Base-by-base conservation (phyloP, 2,113 vertebrate genomes). In the Lynx canadensis region DNA sequence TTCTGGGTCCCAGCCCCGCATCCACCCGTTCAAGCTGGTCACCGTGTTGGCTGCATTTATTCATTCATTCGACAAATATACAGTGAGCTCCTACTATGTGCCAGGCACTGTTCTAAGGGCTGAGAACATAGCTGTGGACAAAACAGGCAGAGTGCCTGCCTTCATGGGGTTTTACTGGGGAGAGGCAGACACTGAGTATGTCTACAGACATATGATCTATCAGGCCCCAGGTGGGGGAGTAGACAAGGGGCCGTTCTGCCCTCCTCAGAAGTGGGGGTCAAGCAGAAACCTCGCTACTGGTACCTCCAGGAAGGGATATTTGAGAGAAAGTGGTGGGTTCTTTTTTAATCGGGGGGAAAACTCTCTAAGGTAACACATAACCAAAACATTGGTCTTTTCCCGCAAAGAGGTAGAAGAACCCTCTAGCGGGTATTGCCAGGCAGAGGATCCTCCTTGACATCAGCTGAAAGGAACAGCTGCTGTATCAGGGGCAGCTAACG, bases 401-500 rank as follows among this genome's bases (percentile, higher is more conserved):
- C 27, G 25, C 1, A 25, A 48, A 41, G 36, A 38, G 2, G 23
- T 45, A 63, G 33, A 27, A 84, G 57, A 66, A 36, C 21, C 36
- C 31, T 38, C 18, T 18, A n/a, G 9, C 29, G n/a, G 16, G n/a
- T 0, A 0, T 27, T 15, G 0, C 25, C 25, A 50, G 25, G 50
- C 25, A 18, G 38, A 48, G 50, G 33, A 19, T 50, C 7, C 65
- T 82, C n/a, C 45, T 31, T 76, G 48, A 50, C 10, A 13, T 12
- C 15, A 60, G 83, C 38, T 23, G 63, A 36, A 66, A 71, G 23
- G 50, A 73, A 60, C 18, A 68, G 25, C 9, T 0, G 0, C 25
- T 8, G 13, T 9, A 11, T 5, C 60, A 2, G 0, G 9, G 55
- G 16, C 3, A 2, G 25, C 1, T 1, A 16, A 48, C 0, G 36